Evolutionary conservation across 2,888 invertebrate genomes (phyloP), one percentile per base, ranked within the genome.

Genomic region (Drosophila mercatorum): DNA sequence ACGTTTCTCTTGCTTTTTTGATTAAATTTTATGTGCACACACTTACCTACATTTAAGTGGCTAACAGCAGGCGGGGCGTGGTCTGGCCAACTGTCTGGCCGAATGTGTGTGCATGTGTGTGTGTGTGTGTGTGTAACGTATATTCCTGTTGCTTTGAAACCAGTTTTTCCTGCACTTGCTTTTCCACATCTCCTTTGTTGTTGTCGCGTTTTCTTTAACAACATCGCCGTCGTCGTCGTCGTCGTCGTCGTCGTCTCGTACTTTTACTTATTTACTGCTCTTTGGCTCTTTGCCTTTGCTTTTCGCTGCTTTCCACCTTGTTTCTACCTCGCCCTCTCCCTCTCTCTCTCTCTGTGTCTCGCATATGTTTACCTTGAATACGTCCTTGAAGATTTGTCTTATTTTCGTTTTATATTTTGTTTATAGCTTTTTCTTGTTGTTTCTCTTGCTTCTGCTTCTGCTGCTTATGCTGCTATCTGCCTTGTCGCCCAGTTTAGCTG

Each of bases 301-400:
- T 63, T 44, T n/a, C 40, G 40, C 57, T 65, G 69, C 69, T 74
- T 74, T 74, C 76, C 76, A 69, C 43, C 28, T 46, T 31, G 51
- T 58, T 51, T 56, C 43, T 22, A 26, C 26, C n/a, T n/a, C 36
- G 8, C 2, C 10, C 8, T 36, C 62, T 22, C 46, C 43, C 51
- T 34, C 49, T 40, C 44, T 22, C 28, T 36, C 56, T 59, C 41
- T 55, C 7, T 12, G 46, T 63, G 68, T 83, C 81, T 88, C 78
- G 78, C 88, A 83, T 86, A 78, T 90, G 86, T 89, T 90, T 87
- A 90, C 90, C 86, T 87, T 87, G 86, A 84, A 83, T 81, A 87
- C 86, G 86, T 87, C 86, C 86, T 87, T 87, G 86, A 87, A 87
- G 82, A 89, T 84, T 89, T 88, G 85, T 88, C 89, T 86, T 80